Percentiles rank a stretch among this genome's conserved stretches.
Evolutionary conservation across 2,888 invertebrate genomes (phyloP).

Genomic region (Rhimphoctona megacephalus): DNA sequence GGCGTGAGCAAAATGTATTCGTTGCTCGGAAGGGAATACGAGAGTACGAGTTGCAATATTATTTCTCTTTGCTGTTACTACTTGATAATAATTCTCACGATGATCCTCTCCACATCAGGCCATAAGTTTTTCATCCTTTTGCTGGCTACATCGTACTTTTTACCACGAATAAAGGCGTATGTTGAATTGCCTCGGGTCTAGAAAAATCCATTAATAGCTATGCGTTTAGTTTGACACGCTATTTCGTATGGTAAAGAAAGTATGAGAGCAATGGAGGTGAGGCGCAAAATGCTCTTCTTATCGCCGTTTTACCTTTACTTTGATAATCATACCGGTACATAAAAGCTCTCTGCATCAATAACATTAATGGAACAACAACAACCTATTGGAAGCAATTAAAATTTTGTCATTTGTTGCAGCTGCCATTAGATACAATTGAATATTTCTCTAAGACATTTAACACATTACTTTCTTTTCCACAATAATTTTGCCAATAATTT

Average conservation of each 20-base stretch:
- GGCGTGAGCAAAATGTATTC: conserved; percentile 75
- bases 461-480: background rate
- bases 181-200: conserved; percentile 25
- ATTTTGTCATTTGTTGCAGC: conserved; percentile 29
- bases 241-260: conserved; percentile 32
- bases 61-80: conserved; percentile 63
- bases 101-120: conserved; percentile 60
- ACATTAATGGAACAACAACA: background rate
- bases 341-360: background rate
- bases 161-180: conserved; percentile 1
- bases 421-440: background rate
- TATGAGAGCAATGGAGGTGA: conserved; percentile 31
- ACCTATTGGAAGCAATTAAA: conserved; percentile 45
- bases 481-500: background rate
- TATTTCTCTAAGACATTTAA: background rate
- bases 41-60: conserved; percentile 71
- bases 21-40: conserved; percentile 49
- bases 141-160: conserved; percentile 20
- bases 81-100: conserved; percentile 72
- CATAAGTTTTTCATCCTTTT: conserved; percentile 19
- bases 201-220: conserved; percentile 44
- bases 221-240: conserved; percentile 55
- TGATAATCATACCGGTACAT: conserved; percentile 7
- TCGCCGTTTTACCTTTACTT: conserved; percentile 23
- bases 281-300: conserved; percentile 28